Evolutionary conservation across 2,113 vertebrate species (phyloP), one percentile per base, ranked within the genome.

Genomic region (Arizona elegans): DNA sequence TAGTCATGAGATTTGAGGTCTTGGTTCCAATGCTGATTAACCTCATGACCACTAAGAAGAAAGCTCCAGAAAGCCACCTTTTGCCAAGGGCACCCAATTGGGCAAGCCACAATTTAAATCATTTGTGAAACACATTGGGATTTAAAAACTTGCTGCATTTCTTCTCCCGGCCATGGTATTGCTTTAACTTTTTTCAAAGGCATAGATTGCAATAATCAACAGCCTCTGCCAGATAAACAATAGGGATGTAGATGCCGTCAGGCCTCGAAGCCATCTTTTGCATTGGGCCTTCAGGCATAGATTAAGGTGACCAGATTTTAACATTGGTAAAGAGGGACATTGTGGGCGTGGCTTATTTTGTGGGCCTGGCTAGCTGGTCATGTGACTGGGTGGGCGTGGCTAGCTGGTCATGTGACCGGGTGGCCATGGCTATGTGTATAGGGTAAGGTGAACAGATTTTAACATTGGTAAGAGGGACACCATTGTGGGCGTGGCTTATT

Each of bases 1-100:
- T 93, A 95, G 90, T 93, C 3, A 1, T 88, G 29, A 95, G 91
- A 52, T 2, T 93, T 90, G 17, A 91, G 89, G 94, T 92, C 91
- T 86, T 65, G 3, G 7, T 92, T 89, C 2, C 91, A 47, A 86
- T n/a, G 47, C 9, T 92, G 65, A 95, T 94, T 95, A 93, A 65
- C 75, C 88, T 50, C 75, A 86, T 53, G 56, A 65, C 47, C 47
- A 90, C n/a, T 53, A 50, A 93, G 55, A 86, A 90, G 81, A 65
- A 9, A 53, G 47, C 75, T 86, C 75, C 11, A 90, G 88, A 81
- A 12, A 65, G 81, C n/a, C 81, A 90, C 47, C 56, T 90, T 65
- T 93, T 53, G 43, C 70, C 75, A 90, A 90, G 75, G 92, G 47
- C 56, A 86, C 90, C 38, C 55, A 90, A 15, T 7, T 75, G 52